These are phyloP conservation scores for Hylaeus anthracinus DNA, from an alignment of 1,140 invertebrate species.

Conservation along the genomic window DNA sequence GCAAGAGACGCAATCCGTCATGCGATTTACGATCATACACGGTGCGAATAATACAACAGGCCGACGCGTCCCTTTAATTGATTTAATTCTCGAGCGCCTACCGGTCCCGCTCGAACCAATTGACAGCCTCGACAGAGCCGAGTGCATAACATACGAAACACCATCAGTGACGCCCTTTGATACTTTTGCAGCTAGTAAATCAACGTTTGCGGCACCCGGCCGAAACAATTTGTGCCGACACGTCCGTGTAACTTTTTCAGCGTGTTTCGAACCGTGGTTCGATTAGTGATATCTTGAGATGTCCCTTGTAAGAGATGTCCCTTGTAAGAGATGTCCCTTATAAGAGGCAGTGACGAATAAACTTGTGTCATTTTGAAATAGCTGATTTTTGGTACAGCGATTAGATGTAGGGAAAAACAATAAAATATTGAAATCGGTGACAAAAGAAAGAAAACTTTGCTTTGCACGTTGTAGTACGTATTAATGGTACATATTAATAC, in stretches of 20 bases:
- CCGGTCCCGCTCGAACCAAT: constrained; percentile 15
- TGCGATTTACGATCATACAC: constrained; percentile 1
- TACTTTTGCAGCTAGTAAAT: neutral
- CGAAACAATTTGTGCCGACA: constrained; percentile 12
- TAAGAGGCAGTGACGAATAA: too few species aligned
- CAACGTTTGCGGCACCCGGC: neutral
- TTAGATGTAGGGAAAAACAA: too few species aligned
- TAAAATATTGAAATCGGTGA: too few species aligned
- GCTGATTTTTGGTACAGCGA: too few species aligned
- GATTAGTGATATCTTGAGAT: neutral
- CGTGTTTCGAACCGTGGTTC: neutral
- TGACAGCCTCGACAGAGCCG: constrained; percentile 25
- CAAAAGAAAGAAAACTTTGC: too few species aligned
- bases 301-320: too few species aligned
- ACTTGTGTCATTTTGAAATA: too few species aligned
- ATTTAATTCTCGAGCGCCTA: constrained; percentile 38
- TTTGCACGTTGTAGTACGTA: too few species aligned
- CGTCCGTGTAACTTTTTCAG: neutral
- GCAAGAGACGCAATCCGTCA: constrained; percentile 12
- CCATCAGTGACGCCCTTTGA: constrained; percentile 33
- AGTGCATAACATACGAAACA: neutral
- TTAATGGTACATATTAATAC: too few species aligned
- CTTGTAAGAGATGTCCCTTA: too few species aligned
- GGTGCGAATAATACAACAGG: constrained; percentile 7
- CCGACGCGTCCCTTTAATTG: constrained; percentile 38